These are phyloP conservation scores for Seladonia tumulorum DNA, from an alignment of 2,888 invertebrate genomes.

Conservation along the genomic window DNA sequence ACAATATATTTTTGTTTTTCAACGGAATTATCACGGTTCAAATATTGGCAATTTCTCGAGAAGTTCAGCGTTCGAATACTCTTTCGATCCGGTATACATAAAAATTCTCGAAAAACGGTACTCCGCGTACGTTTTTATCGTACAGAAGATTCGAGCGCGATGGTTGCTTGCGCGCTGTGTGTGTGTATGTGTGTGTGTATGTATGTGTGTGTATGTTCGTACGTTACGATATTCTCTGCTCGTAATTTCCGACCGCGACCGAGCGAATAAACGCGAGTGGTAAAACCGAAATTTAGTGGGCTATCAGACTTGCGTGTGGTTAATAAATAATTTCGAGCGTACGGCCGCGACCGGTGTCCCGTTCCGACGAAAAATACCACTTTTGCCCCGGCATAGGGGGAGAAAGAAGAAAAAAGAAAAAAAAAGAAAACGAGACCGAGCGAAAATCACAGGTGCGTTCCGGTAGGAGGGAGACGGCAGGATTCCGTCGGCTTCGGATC, in stretches of 20 bases:
- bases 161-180: too few relatives aligned
- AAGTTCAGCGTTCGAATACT: not conserved
- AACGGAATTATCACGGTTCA: too few relatives aligned
- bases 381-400: too few relatives aligned
- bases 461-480: not conserved
- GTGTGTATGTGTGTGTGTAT: too few relatives aligned
- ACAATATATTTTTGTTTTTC: not conserved
- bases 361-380: not conserved
- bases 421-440: not conserved
- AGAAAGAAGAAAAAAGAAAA: too few relatives aligned
- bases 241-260: not conserved
- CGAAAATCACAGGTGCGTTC: not conserved
- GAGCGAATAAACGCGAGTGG: not conserved
- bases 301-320: not conserved
- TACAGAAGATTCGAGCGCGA: not conserved
- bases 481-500: constrained; percentile 9
- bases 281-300: not conserved
- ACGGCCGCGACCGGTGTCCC: not conserved
- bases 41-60: not conserved
- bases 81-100: not conserved
- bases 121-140: not conserved
- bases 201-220: too few relatives aligned
- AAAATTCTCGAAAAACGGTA: not conserved
- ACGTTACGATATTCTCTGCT: not conserved
- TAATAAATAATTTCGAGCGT: not conserved